Base-by-base conservation (phyloP, 2,797 vertebrate genomes). In the Spondyliosoma cantharus region DNA sequence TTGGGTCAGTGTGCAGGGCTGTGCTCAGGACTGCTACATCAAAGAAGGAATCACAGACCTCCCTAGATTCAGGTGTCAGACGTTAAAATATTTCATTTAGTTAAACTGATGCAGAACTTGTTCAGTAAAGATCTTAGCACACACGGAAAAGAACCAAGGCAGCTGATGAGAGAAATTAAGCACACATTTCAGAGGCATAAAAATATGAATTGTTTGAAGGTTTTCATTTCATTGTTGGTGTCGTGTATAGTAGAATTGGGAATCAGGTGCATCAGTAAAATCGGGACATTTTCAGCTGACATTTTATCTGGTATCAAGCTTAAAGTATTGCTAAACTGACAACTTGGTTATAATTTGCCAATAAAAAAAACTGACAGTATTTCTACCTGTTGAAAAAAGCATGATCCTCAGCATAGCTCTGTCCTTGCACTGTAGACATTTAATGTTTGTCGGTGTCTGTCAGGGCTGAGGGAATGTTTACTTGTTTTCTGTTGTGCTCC, bases 391-490 rank as follows among this genome's bases (percentile, higher is more conserved):
- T 42, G 32, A 43, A 71, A 78, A 75, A 82, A 81, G 85, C 81
- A 66, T 29, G 57, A 80, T 82, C 82, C 86, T 91, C 67, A 63
- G 87, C 90, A 86, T 81, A 85, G 84, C 87, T 91, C 89, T 90
- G 83, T 76, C 62, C 77, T 76, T 80, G 78, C 82, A 87, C 74
- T 67, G 73, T 77, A 72, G 62, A 81, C 68, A 58, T 82, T n/a
- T 62, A 37, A 37, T 71, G 76, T 81, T 59, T 81, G 71, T 86
- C 45, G 0, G 68, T 76, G 69, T 86, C 52, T 29, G 68, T 90
- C 67, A 45, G 68, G 52, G 48, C 76, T 53, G 73, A 87, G 71
- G 61, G 74, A 82, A 73, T 32, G 81, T 81, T 81, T 6, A 72
- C 71, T 61, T 48, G 74, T 87, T 79, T 74, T 85, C 76, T 81